Evolutionary conservation across 2,113 vertebrate species (phyloP).

Genomic region (Dasyprocta punctata): DNA sequence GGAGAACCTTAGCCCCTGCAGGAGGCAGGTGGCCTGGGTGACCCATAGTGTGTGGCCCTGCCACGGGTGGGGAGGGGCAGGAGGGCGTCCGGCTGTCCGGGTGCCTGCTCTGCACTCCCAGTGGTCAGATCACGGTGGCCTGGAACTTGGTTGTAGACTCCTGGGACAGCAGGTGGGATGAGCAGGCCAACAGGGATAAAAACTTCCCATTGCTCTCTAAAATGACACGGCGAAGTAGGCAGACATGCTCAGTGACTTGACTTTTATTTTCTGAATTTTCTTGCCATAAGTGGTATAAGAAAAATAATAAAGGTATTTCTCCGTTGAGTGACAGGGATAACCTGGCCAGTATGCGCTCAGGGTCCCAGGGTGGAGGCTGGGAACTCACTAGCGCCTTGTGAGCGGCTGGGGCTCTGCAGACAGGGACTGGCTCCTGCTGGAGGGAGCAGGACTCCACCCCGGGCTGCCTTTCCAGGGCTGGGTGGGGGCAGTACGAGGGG

Average conservation of each 20-base stretch:
- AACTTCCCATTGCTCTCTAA: neutral
- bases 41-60: neutral
- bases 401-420: neutral
- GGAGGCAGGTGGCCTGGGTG: neutral
- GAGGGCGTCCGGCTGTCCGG: neutral
- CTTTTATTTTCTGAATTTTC: neutral
- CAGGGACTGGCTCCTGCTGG: neutral
- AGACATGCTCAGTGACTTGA: neutral
- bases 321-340: neutral
- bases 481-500: neutral
- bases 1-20: neutral
- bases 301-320: neutral
- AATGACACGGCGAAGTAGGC: neutral
- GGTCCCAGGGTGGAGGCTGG: neutral
- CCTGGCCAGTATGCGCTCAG: neutral
- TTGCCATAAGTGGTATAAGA: neutral
- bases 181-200: neutral
- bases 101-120: neutral
- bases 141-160: neutral
- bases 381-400: neutral
- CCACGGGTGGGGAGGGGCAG: neutral
- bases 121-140: neutral
- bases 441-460: too few species aligned
- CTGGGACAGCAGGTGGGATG: neutral
- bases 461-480: neutral